Conservation (phyloP, 2,888 invertebrate genomes). For the Eupeodes luniger region DNA sequence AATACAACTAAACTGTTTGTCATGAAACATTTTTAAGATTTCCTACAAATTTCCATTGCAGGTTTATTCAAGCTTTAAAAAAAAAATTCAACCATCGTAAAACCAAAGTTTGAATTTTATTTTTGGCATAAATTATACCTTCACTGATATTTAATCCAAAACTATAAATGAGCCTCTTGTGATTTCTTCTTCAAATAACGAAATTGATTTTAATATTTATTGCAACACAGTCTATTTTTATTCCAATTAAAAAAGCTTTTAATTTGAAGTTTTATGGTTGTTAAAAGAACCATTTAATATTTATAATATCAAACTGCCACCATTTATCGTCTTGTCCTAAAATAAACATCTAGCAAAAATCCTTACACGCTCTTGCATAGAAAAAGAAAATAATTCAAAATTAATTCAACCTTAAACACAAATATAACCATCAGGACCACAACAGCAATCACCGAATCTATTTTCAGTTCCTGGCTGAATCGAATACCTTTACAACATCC, state of each 20-base stretch:
- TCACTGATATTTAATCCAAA: too few species aligned
- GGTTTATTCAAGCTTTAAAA: too few species aligned
- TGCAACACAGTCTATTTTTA: neutral
- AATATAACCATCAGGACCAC: slow-evolving; percentile 2
- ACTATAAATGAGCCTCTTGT: too few species aligned
- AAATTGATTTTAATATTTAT: neutral
- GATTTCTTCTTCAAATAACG: too few species aligned
- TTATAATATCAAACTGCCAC: neutral
- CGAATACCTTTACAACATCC: slow-evolving; percentile 27
- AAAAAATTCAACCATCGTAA: too few species aligned
- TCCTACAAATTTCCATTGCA: too few species aligned
- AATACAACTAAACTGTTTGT: too few species aligned
- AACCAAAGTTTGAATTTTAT: too few species aligned
- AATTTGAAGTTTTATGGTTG: neutral
- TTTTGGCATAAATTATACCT: too few species aligned
- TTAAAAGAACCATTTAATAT: slow-evolving; percentile 8
- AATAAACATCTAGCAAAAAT: neutral
- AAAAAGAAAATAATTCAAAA: slow-evolving; percentile 29
- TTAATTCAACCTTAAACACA: slow-evolving; percentile 33
- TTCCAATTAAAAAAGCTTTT: slow-evolving; percentile 9
- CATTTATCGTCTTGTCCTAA: neutral
- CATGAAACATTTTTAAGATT: too few species aligned
- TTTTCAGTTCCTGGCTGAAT: slow-evolving; percentile 22
- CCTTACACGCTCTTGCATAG: neutral
- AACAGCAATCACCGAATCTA: slow-evolving; percentile 30